Evolutionary conservation across 2,797 vertebrate species (phyloP).

Genomic region (Enteromius mattozi): DNA sequence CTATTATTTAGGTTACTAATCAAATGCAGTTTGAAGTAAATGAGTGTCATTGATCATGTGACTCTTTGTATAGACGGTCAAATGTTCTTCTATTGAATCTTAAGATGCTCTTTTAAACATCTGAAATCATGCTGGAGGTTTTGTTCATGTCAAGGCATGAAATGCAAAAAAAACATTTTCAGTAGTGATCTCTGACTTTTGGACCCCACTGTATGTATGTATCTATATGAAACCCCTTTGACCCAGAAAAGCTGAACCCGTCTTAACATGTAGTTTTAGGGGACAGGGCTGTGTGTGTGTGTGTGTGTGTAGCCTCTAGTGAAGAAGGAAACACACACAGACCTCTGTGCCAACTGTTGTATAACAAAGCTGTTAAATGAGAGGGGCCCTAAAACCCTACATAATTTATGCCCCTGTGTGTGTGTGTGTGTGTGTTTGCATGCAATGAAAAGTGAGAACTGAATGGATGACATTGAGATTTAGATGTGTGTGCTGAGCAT

Average conservation of each 20-base stretch:
- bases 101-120: neutral
- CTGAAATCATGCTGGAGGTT: neutral
- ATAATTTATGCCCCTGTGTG: neutral
- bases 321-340: neutral
- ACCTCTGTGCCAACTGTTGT: constrained; percentile 10
- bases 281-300: neutral
- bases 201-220: neutral
- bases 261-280: constrained; percentile 7
- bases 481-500: constrained; percentile 14
- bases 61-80: neutral
- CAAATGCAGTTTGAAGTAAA: neutral
- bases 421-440: constrained; percentile 46
- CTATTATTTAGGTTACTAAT: neutral
- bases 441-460: constrained; percentile 18
- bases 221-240: neutral
- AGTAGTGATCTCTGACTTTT: neutral
- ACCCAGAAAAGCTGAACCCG: neutral
- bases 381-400: constrained; percentile 6
- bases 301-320: constrained; percentile 5
- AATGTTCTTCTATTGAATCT: neutral
- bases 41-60: neutral
- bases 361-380: neutral
- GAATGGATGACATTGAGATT: constrained; percentile 15
- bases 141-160: neutral
- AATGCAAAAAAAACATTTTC: neutral